phyloP scores from a whole-genome alignment of 2,888 invertebrate genomes.

The Pycnomerus fuliginosus region DNA sequence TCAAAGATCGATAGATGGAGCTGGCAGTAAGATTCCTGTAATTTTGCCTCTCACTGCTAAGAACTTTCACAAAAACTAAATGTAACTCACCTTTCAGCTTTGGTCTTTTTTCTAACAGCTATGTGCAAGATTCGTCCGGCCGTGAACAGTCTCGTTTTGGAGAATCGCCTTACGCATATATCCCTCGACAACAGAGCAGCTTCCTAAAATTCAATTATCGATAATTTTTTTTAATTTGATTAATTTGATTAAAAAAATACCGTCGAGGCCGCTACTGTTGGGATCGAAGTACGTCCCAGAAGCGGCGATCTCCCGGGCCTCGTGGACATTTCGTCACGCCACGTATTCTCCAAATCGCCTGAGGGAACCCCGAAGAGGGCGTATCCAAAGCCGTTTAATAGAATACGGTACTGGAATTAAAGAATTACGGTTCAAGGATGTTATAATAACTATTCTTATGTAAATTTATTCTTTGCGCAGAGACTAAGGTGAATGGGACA shows the following conservation, averaged over 20 bases:
- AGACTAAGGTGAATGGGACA: too few species aligned
- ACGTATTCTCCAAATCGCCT: conserved; percentile 69
- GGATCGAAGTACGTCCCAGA: conserved; percentile 52
- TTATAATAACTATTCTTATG: background rate
- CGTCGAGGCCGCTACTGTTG: conserved; percentile 62
- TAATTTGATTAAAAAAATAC: conserved; percentile 50
- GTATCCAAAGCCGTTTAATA: conserved; percentile 81
- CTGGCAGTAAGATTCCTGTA: too few species aligned
- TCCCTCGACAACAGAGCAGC: conserved; percentile 66
- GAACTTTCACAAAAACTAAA: too few species aligned
- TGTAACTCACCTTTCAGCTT: conserved; percentile 62
- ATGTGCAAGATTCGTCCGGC: conserved; percentile 82
- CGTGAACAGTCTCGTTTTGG: conserved; percentile 69
- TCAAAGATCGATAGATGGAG: too few species aligned
- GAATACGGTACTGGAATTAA: conserved; percentile 70
- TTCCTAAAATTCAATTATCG: conserved; percentile 56
- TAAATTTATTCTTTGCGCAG: too few species aligned
- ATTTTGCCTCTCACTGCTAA: too few species aligned
- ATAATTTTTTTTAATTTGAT: conserved; percentile 3
- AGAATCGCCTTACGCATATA: conserved; percentile 67
- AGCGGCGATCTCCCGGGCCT: conserved; percentile 55
- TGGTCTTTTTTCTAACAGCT: conserved; percentile 67
- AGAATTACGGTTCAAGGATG: background rate
- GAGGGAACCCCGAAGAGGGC: conserved; percentile 75
- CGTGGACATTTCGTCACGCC: conserved; percentile 61